Evolutionary conservation across 2,113 vertebrate species (phyloP).

Genomic region (Onychostoma macrolepis): DNA sequence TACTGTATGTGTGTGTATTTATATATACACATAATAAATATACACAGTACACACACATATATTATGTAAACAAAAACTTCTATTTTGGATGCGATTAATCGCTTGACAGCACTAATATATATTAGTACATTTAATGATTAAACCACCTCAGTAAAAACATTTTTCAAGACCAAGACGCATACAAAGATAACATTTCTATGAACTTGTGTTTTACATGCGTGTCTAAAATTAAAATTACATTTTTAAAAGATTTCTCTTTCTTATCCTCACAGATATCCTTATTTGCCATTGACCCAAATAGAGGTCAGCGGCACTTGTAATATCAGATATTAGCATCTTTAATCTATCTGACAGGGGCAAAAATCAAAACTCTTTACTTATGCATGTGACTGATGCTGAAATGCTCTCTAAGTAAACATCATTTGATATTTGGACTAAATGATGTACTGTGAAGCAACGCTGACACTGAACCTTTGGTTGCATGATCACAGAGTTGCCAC

Average conservation of each 20-base stretch:
- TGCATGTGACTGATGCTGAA: neutral
- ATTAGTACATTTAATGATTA: neutral
- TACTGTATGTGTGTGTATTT: too few relatives aligned
- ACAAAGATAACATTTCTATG: neutral
- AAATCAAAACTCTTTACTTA: neutral
- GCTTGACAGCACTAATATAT: too few relatives aligned
- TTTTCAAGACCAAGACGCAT: neutral
- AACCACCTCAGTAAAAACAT: neutral
- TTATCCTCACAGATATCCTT: neutral
- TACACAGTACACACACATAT: too few relatives aligned
- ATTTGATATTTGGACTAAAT: neutral
- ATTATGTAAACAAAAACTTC: too few relatives aligned
- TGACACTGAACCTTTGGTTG: neutral
- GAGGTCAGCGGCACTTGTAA: neutral
- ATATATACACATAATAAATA: too few relatives aligned
- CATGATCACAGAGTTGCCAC: neutral
- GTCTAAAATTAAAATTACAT: neutral
- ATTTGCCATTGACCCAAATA: neutral
- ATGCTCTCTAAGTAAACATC: constrained; percentile 1
- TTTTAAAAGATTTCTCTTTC: neutral
- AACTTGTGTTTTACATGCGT: neutral
- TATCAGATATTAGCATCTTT: neutral
- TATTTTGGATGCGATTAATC: too few relatives aligned
- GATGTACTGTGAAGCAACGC: constrained; percentile 5
- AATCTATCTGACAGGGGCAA: neutral